Percentiles rank a stretch among this genome's conserved stretches.
Conservation (phyloP, 2,888 invertebrate species). For the Heliconius ismenius region DNA sequence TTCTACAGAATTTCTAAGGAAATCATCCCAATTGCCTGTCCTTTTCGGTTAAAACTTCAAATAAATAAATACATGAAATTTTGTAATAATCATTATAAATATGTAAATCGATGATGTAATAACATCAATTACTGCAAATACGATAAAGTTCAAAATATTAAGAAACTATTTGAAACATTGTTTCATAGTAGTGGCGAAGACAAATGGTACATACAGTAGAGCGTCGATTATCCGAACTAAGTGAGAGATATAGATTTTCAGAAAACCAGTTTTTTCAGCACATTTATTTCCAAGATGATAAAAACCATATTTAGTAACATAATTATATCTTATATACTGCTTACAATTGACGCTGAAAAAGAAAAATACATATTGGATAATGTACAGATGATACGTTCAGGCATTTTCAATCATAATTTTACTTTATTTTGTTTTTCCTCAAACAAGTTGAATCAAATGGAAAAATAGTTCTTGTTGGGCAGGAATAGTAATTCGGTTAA, state of each 20-base stretch:
- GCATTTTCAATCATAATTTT: not conserved
- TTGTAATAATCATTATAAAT: not conserved
- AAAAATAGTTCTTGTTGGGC: not conserved
- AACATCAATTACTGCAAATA: constrained; percentile 1
- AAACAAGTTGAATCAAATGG: not conserved
- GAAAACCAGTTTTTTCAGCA: not conserved
- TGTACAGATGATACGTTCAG: not conserved
- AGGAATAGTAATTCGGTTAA: not conserved
- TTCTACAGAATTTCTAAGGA: not conserved
- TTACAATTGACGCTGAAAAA: no score
- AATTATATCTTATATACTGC: not conserved
- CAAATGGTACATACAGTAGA: not conserved
- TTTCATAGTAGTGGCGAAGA: not conserved
- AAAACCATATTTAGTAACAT: not conserved
- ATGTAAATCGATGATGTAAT: not conserved
- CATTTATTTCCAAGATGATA: not conserved
- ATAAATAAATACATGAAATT: not conserved
- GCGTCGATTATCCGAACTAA: not conserved
- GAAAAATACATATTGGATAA: not conserved
- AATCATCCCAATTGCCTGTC: not conserved
- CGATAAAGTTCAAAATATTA: not conserved
- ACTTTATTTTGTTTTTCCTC: not conserved
- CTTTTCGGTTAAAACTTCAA: not conserved
- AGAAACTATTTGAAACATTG: not conserved
- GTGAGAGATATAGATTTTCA: not conserved